Conservation (phyloP, 2,888 invertebrate species). For the Chydorus sphaericus region DNA sequence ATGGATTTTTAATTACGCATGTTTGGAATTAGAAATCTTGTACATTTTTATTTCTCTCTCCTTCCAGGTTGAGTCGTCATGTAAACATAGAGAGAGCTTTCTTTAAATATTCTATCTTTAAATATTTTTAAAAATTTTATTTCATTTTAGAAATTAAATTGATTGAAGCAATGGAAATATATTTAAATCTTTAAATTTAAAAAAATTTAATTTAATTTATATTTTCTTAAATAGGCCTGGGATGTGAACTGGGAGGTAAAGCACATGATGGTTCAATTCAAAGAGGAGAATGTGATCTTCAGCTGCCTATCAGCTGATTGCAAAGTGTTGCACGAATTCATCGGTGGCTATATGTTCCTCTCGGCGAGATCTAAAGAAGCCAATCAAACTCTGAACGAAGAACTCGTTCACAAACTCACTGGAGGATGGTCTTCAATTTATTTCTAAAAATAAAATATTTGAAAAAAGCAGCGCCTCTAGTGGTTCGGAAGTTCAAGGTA, state of each 20-base stretch:
- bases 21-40: constrained; percentile 53
- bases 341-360: constrained; percentile 98
- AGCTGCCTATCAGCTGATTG: constrained; percentile 92
- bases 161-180: no score
- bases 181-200: no score
- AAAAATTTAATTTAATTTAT: no score
- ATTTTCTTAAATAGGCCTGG: constrained; percentile 65
- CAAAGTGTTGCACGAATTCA: constrained; percentile 97
- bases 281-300: constrained; percentile 86
- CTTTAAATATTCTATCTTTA: no score
- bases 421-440: constrained; percentile 84
- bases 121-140: no score
- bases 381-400: constrained; percentile 90
- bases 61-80: no score
- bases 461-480: no score
- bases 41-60: no score
- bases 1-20: constrained; percentile 61
- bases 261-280: constrained; percentile 94
- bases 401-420: constrained; percentile 94
- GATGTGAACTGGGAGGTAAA: constrained; percentile 99
- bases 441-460: no score
- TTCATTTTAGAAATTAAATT: no score
- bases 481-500: no score
- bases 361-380: constrained; percentile 97
- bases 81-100: no score